Conservation (phyloP, 2,888 invertebrate species). For the Hofmannophila pseudospretella region DNA sequence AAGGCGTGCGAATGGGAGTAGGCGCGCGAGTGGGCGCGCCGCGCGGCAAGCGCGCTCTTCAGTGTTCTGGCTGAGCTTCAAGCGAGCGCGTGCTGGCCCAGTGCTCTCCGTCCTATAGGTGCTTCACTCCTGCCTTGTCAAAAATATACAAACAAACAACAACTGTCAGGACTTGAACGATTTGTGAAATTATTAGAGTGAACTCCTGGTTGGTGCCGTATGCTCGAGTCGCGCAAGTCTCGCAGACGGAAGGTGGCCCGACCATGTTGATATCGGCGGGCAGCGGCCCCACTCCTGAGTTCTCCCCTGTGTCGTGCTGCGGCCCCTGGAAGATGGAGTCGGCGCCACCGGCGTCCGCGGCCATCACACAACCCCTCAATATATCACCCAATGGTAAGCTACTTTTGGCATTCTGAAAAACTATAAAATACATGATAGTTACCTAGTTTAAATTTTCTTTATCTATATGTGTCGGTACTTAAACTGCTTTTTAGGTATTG, state of each 20-base stretch:
- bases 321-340: slow-evolving; percentile 82
- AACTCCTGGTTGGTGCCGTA: slow-evolving; percentile 44
- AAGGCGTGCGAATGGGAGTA: slow-evolving; percentile 77
- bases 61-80: slow-evolving; percentile 77
- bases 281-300: slow-evolving; percentile 77
- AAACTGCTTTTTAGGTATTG: too few relatives aligned
- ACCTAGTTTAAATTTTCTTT: too few relatives aligned
- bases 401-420: too few relatives aligned
- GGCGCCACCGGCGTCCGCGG: slow-evolving; percentile 73
- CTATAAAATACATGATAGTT: too few relatives aligned
- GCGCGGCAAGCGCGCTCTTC: slow-evolving; percentile 74
- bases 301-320: slow-evolving; percentile 78
- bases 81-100: slow-evolving; percentile 68
- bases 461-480: too few relatives aligned
- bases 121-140: slow-evolving; percentile 27
- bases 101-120: slow-evolving; percentile 45
- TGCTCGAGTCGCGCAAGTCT: slow-evolving; percentile 44
- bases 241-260: slow-evolving; percentile 52
- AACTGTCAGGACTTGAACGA: slow-evolving; percentile 20
- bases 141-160: slow-evolving; percentile 19
- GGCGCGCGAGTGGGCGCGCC: slow-evolving; percentile 76
- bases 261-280: slow-evolving; percentile 83
- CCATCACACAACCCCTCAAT: slow-evolving; percentile 69
- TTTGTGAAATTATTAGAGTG: slow-evolving; percentile 36
- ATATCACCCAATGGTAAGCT: slow-evolving; percentile 78